Evolutionary conservation across 2,113 vertebrate species (phyloP), one percentile per base, ranked within the genome.

Genomic region (Ondatra zibethicus): DNA sequence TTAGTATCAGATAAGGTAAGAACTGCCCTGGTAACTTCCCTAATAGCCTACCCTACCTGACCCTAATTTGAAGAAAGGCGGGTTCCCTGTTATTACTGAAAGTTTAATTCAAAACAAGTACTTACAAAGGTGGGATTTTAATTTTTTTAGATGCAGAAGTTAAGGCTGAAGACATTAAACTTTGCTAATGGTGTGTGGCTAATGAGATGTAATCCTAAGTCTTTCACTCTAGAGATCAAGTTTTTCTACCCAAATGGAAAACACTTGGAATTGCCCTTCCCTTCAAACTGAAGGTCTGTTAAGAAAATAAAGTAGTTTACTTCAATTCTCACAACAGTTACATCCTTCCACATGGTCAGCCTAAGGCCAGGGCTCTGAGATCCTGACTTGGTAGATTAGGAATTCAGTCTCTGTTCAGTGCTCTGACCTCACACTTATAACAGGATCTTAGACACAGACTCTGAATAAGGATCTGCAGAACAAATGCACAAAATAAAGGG

Each of bases 391-490:
- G 12, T 2, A 72, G 2, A 96, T 90, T 1, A 85, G 7, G 33
- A 93, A 96, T 50, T 96, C 75, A 86, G 80, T 33, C n/a, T 91
- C 65, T 95, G 63, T 55, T 92, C 55, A 80, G 6, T 92, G 66
- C 16, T 94, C 47, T 78, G 63, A 52, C 14, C 33, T 93, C 39
- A 92, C 11, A 61, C 13, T 75, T 96, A 68, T 29, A 91, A 96
- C 7, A 84, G 25, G 88, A 91, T 13, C 50, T 92, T 5, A 17
- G 50, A 85, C 36, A 87, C 1, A 80, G 47, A 95, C 73, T 66
- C 36, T 95, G 47, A 95, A 93, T 63, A 96, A 94, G 70, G 50
- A 88, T 76, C 73, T 94, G 55, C 65, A 85, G n/a, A 95, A 76
- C 42, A 94, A 97, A 93, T 78, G 27, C 87, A 94, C 72, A 70